These are phyloP conservation scores for Kryptolebias ocellatus DNA, from an alignment of 2,797 vertebrate species.

Conservation along the genomic window DNA sequence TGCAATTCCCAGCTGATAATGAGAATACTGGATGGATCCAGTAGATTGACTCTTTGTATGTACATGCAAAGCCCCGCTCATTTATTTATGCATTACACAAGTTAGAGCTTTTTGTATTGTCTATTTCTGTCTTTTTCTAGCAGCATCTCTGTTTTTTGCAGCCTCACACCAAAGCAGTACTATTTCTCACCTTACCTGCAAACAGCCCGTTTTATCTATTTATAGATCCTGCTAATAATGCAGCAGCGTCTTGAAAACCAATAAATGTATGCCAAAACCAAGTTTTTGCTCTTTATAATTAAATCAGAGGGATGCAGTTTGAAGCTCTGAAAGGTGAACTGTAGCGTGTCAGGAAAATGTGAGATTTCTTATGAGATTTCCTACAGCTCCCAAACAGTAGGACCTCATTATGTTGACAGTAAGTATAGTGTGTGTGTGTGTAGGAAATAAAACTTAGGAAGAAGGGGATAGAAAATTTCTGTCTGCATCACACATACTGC, in stretches of 20 bases:
- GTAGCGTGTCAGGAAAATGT: background rate
- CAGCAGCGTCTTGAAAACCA: conserved; percentile 40
- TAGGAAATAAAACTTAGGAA: background rate
- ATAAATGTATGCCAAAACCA: conserved; percentile 43
- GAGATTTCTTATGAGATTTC: conserved; percentile 40
- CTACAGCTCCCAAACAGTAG: conserved; percentile 41
- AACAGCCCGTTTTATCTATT: conserved; percentile 59
- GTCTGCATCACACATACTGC: conserved; percentile 26
- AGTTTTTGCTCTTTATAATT: conserved; percentile 28
- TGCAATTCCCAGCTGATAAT: conserved; percentile 54
- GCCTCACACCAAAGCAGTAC: conserved; percentile 38
- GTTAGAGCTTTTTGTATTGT: conserved; percentile 39
- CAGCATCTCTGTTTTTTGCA: conserved; percentile 27
- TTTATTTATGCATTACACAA: conserved; percentile 66
- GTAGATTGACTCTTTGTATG: conserved; percentile 57
- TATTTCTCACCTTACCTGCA: conserved; percentile 42
- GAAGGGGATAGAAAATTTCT: conserved; percentile 14
- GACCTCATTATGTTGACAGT: conserved; percentile 61
- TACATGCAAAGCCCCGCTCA: conserved; percentile 59
- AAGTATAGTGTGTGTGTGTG: conserved; percentile 23
- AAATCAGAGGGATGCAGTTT: conserved; percentile 36
- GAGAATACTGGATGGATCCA: conserved; percentile 57
- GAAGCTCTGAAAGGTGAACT: conserved; percentile 18
- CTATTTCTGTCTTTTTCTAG: conserved; percentile 34
- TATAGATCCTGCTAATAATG: conserved; percentile 54